phyloP scores from a whole-genome alignment of 2,113 vertebrate genomes.

The Barnardius zonarius region DNA sequence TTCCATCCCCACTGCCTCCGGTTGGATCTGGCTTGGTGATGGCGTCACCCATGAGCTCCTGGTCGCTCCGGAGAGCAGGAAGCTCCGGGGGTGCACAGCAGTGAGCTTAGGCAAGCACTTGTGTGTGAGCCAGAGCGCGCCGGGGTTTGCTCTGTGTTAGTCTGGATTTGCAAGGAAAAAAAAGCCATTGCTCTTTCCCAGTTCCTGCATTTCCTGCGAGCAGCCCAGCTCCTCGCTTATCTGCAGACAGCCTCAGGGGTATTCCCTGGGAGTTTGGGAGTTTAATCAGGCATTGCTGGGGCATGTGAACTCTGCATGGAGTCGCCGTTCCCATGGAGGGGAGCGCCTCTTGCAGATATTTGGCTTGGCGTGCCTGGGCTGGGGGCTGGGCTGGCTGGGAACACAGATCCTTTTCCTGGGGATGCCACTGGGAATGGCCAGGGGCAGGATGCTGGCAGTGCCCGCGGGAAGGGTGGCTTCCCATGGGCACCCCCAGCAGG shows the following conservation, averaged over 20 bases:
- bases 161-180: background rate
- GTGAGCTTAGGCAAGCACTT: background rate
- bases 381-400: slow-evolving; percentile 61
- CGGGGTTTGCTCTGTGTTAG: background rate
- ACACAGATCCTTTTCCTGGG: background rate
- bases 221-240: slow-evolving; percentile 48
- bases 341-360: slow-evolving; percentile 56
- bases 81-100: rapidly evolving
- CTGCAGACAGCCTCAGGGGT: slow-evolving; percentile 58
- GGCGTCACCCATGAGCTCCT: background rate
- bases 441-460: background rate
- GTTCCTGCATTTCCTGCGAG: slow-evolving; percentile 53
- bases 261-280: slow-evolving; percentile 53
- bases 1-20: background rate
- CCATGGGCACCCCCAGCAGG: rapidly evolving
- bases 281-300: slow-evolving; percentile 60
- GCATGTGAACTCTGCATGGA: slow-evolving; percentile 37
- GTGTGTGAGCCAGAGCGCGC: background rate
- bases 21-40: background rate
- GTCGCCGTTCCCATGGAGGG: slow-evolving; percentile 44
- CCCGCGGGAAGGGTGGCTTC: background rate
- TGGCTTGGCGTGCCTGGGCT: slow-evolving; percentile 58
- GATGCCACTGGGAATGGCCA: background rate
- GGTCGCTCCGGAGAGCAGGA: rapidly evolving
- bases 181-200: slow-evolving; percentile 8